These are phyloP conservation scores for Cylindroiulus punctatus DNA, from an alignment of 2,888 invertebrate genomes.

Conservation along the genomic window DNA sequence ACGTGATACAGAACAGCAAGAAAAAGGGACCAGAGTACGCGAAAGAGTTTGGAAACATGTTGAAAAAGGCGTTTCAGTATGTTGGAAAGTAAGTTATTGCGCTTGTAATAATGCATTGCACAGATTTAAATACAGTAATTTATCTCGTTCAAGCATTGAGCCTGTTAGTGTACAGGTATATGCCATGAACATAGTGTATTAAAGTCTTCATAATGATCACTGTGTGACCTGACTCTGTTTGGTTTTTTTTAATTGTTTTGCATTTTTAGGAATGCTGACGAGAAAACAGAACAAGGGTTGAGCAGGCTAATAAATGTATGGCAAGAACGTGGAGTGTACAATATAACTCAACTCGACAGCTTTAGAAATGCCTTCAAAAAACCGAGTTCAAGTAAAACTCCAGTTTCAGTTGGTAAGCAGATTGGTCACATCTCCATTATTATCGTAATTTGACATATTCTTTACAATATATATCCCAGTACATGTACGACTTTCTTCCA, in stretches of 20 bases:
- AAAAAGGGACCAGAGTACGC: slow-evolving; percentile 93
- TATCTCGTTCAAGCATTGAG: too few species aligned
- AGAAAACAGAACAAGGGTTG: slow-evolving; percentile 86
- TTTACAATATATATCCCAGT: too few species aligned
- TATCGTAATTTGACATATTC: too few species aligned
- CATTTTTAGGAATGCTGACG: slow-evolving; percentile 79
- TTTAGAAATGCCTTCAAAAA: slow-evolving; percentile 71
- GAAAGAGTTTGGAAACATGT: slow-evolving; percentile 79
- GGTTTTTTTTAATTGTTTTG: not conserved
- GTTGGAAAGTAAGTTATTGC: slow-evolving; percentile 73
- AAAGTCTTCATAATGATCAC: not conserved
- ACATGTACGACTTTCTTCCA: too few species aligned
- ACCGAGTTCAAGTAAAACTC: not conserved
- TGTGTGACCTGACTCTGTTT: not conserved
- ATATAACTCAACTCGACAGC: slow-evolving; percentile 81
- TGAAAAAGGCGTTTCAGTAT: slow-evolving; percentile 85
- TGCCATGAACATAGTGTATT: not conserved
- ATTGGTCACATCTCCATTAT: not conserved
- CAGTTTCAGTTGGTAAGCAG: not conserved
- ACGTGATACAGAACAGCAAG: slow-evolving; percentile 98
- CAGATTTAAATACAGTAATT: not conserved
- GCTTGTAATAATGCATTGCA: not conserved
- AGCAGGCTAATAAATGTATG: slow-evolving; percentile 93
- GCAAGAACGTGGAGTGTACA: slow-evolving; percentile 92
- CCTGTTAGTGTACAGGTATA: too few species aligned